Evolutionary conservation across 2,888 invertebrate species (phyloP), one percentile per base, ranked within the genome.

Genomic region (Epinotia nisella): DNA sequence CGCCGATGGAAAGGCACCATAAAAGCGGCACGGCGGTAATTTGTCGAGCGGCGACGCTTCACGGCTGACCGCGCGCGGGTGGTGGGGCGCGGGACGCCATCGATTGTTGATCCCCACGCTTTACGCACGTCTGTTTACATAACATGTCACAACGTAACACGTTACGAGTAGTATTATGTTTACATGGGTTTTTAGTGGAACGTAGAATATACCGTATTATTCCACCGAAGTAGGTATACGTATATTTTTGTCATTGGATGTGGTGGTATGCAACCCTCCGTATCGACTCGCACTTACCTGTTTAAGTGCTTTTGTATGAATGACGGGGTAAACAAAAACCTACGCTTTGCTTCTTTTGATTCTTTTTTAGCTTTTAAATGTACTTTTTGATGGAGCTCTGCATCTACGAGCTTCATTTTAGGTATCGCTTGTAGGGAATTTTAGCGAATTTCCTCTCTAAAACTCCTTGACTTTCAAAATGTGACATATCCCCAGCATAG

Each of bases 41-140:
- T 82, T 82, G 76, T 78, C 77, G 81, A 77, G 72, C 77, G 78
- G 79, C 79, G 76, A 79, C 78, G 75, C 76, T 78, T 80, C 75
- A 79, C 79, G 78, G 79, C 65, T 78, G 83, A 79, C 74, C 78
- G 82, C 76, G 75, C 70, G 62, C 49, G 65, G 67, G 64, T 49
- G 71, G 64, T 51, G 51, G 49, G 68, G 45, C n/a, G 29, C 68
- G 67, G 65, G 55, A 56, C 70, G 62, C 71, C 72, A 68, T 71
- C 76, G 67, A 77, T 76, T 79, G 78, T 76, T 76, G 75, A 75
- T 77, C 66, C 35, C 70, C 39, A 74, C 75, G 69, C 74, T 70
- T 64, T 62, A 68, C 70, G 71, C 74, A 70, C 71, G 76, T 74
- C 71, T 77, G 73, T 78, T 77, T 70, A 61, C 70, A 56, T 56